These are phyloP conservation scores for Psilopsiagon aurifrons DNA, from an alignment of 2,113 vertebrate genomes.

Conservation along the genomic window DNA sequence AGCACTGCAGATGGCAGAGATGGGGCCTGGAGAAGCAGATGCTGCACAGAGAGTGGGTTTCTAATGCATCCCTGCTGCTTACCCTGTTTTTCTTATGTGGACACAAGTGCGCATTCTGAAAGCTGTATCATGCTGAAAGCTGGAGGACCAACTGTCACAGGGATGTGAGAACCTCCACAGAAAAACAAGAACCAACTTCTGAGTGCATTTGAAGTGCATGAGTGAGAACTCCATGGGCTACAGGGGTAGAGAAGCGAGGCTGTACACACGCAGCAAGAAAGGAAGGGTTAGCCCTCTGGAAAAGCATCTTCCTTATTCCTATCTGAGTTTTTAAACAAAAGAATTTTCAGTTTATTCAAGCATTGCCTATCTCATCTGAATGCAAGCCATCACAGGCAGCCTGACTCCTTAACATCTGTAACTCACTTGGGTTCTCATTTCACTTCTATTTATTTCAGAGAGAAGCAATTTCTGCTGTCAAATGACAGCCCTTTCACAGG, in stretches of 20 bases:
- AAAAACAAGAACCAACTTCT: background rate
- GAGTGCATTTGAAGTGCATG: background rate
- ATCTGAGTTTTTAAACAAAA: background rate
- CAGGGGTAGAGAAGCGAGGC: background rate
- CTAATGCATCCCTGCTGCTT: background rate
- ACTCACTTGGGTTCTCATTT: slow-evolving; percentile 18
- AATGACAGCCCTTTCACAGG: background rate
- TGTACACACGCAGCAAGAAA: background rate
- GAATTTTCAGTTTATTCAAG: background rate
- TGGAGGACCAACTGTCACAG: background rate
- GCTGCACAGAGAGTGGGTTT: background rate
- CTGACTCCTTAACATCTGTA: background rate
- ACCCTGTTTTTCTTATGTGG: background rate
- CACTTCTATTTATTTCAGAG: background rate
- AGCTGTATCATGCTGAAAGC: background rate
- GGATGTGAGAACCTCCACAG: background rate
- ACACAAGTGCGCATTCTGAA: background rate
- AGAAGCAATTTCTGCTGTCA: background rate
- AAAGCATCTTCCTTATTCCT: background rate
- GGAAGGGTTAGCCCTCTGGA: background rate
- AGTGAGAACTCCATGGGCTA: background rate
- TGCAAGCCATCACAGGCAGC: background rate
- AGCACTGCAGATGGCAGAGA: fast-evolving
- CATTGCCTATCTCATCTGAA: background rate
- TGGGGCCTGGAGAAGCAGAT: background rate